Evolutionary conservation across 2,113 vertebrate species (phyloP).

Genomic region (Pluvianellus socialis): DNA sequence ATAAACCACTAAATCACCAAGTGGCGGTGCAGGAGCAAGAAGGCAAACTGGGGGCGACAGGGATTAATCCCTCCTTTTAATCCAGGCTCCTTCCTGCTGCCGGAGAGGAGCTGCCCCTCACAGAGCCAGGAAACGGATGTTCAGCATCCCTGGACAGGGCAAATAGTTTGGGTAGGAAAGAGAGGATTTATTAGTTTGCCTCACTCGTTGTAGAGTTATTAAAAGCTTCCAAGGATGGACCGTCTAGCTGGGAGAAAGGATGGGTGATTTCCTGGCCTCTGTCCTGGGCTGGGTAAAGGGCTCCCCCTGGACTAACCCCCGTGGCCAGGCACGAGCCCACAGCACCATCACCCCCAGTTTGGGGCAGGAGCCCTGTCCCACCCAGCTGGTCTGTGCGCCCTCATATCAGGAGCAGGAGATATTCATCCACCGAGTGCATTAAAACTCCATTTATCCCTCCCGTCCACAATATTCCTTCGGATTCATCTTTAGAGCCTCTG

Average conservation of each 20-base stretch:
- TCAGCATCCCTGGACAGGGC: too few species aligned
- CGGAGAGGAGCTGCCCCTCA: background rate
- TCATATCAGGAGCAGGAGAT: background rate
- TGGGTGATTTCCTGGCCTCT: background rate
- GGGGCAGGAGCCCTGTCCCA: background rate
- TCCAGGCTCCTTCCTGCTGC: rapidly evolving
- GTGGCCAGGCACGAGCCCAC: rapidly evolving
- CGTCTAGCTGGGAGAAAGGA: background rate
- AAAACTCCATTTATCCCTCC: background rate
- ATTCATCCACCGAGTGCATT: rapidly evolving
- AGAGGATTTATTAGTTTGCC: background rate
- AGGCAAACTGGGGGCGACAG: background rate
- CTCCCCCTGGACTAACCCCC: background rate
- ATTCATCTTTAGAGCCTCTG: background rate
- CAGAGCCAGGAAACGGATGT: background rate
- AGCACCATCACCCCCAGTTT: background rate
- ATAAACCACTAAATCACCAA: background rate
- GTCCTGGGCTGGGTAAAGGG: background rate
- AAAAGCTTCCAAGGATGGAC: background rate
- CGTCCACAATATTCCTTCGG: background rate
- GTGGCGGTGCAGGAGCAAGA: background rate
- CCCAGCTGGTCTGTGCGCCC: too few species aligned
- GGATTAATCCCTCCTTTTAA: too few species aligned
- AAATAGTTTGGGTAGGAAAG: background rate
- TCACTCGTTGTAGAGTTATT: background rate